Conservation (phyloP, 2,797 vertebrate genomes). For the Coendou prehensilis region DNA sequence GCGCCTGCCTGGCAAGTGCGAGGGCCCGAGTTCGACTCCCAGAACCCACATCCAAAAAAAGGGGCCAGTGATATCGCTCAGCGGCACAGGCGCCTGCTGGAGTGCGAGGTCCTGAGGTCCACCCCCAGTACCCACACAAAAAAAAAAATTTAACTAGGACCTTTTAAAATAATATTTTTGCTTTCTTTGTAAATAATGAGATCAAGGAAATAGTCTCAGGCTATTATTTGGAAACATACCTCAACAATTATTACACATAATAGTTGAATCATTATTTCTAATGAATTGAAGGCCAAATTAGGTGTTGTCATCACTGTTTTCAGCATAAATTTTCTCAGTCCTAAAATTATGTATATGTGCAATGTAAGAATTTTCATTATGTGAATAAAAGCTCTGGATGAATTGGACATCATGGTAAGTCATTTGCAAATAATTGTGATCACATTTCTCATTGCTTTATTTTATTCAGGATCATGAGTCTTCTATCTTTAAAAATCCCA, state of each 20-base stretch:
- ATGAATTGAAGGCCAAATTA: slow-evolving; percentile 25
- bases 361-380: slow-evolving; percentile 31
- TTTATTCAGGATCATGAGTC: slow-evolving; percentile 35
- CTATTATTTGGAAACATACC: slow-evolving; percentile 26
- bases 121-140: no score
- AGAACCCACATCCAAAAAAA: no score
- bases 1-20: no score
- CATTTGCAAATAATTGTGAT: slow-evolving; percentile 51
- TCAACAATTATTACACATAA: not conserved
- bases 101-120: no score
- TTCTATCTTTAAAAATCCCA: not conserved
- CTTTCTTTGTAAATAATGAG: slow-evolving; percentile 54
- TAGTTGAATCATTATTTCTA: slow-evolving; percentile 32
- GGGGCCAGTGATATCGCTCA: no score
- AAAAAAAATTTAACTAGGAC: slow-evolving; percentile 8
- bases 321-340: slow-evolving; percentile 24
- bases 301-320: not conserved
- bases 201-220: slow-evolving; percentile 37
- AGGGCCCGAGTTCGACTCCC: no score
- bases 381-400: not conserved
- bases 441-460: slow-evolving; percentile 55
- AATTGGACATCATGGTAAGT: not conserved
- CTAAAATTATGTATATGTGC: not conserved
- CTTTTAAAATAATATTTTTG: slow-evolving; percentile 5
- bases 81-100: no score